Conservation (phyloP, 2,113 vertebrate genomes). For the Mormyrus iriodes region DNA sequence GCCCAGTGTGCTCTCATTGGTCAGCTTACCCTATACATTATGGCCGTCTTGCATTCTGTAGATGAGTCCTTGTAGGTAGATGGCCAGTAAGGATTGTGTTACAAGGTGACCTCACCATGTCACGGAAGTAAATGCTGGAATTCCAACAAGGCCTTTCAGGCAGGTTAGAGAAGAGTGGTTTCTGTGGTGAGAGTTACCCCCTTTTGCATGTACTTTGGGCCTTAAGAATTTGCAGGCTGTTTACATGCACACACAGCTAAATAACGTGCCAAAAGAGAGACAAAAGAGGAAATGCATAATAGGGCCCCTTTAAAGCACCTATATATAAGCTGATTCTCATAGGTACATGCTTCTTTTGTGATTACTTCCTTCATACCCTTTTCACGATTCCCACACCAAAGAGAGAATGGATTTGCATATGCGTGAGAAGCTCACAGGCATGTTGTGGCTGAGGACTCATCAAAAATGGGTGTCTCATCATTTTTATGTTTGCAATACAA, state of each 20-base stretch:
- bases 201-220: neutral
- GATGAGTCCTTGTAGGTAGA: too few species aligned
- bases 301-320: neutral
- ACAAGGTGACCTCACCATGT: too few species aligned
- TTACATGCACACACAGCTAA: neutral
- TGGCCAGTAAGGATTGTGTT: too few species aligned
- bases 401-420: too few species aligned
- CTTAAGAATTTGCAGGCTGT: neutral
- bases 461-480: too few species aligned
- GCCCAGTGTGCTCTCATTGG: too few species aligned
- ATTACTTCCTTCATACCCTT: neutral
- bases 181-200: neutral
- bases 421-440: too few species aligned
- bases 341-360: neutral
- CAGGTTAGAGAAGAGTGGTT: neutral
- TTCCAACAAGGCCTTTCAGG: too few species aligned
- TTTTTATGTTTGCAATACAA: neutral
- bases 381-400: neutral
- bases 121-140: too few species aligned
- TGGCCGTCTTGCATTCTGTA: too few species aligned
- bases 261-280: neutral
- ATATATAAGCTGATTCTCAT: neutral
- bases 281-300: neutral
- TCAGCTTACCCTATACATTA: too few species aligned
- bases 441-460: too few species aligned